phyloP scores from a whole-genome alignment of 2,888 invertebrate species.

The Mesorhabditis belari region DNA sequence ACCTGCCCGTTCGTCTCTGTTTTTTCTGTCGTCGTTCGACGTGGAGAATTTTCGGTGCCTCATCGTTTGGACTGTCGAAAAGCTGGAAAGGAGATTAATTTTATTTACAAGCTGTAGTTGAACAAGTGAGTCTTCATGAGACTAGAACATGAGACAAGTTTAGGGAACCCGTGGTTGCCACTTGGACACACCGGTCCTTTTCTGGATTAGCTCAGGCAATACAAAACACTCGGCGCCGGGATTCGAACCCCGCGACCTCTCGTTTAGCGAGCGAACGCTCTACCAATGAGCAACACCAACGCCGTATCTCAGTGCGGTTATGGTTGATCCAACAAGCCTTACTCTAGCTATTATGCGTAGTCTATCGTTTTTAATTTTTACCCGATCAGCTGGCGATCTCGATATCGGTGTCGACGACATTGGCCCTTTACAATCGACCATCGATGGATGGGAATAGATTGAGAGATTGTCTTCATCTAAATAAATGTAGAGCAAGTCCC shows the following conservation, averaged over 20 bases:
- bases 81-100: neutral
- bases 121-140: too few species aligned
- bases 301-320: too few species aligned
- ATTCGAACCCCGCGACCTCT: too few species aligned
- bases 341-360: neutral
- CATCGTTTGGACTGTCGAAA: too few species aligned
- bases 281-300: too few species aligned
- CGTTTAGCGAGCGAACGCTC: too few species aligned
- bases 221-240: too few species aligned
- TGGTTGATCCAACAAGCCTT: neutral
- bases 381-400: neutral
- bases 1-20: neutral
- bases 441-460: slow-evolving; percentile 49
- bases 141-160: neutral
- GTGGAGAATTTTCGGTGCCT: neutral
- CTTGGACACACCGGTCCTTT: too few species aligned
- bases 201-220: too few species aligned
- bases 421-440: slow-evolving; percentile 24
- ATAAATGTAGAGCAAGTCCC: too few species aligned
- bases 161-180: too few species aligned
- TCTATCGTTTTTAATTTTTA: neutral
- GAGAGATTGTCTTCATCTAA: slow-evolving; percentile 39
- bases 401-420: neutral
- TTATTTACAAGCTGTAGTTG: neutral
- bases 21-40: neutral